Base-by-base conservation (phyloP, 2,797 vertebrate genomes). In the Cephalopachus bancanus region DNA sequence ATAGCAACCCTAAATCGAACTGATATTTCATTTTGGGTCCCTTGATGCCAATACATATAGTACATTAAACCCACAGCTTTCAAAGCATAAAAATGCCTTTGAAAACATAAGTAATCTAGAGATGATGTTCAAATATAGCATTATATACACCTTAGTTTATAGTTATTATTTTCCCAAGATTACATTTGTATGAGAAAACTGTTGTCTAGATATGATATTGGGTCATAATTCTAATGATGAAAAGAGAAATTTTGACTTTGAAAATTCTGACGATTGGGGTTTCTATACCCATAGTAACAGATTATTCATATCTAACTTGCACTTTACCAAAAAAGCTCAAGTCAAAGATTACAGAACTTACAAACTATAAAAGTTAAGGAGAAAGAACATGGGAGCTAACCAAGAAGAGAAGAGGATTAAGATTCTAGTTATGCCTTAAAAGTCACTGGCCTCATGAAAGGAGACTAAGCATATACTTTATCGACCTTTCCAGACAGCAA, bases 1-100 rank as follows among this genome's bases (percentile, higher is more conserved):
- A 93, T 22, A 93, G 87, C 81, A 96, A 94, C 72, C 24, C 83
- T 95, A 96, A 97, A 95, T 96, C 87, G 96, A 95, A 94, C 33
- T 79, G 89, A 57, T 95, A 95, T 51, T 92, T 96, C 80, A 90
- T 94, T 96, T 96, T 69, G 17, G 49, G 79, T 96, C 94, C 89
- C 84, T 9, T 49, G 92, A 92, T 94, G 64, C 92, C 78, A 88
- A 72, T 83, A 74, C 30, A 89, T 79, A 94, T 30, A 97, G 69
- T 90, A 90, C 57, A 97, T 96, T 92, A 97, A 97, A 91, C 8
- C n/a, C 51, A 62, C 14, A 84, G 91, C 87, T 95, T 97, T 94
- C 89, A 96, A 89, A 84, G 91, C 49, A 95, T 89, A 94, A 97
- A 96, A 96, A 94, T 67, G 78, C 16, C 80, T 97, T 83, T 94